Percentiles rank a stretch among this genome's conserved stretches.
Evolutionary conservation across 1,140 invertebrate genomes (phyloP).

Genomic region (Drosophila gunungcola): DNA sequence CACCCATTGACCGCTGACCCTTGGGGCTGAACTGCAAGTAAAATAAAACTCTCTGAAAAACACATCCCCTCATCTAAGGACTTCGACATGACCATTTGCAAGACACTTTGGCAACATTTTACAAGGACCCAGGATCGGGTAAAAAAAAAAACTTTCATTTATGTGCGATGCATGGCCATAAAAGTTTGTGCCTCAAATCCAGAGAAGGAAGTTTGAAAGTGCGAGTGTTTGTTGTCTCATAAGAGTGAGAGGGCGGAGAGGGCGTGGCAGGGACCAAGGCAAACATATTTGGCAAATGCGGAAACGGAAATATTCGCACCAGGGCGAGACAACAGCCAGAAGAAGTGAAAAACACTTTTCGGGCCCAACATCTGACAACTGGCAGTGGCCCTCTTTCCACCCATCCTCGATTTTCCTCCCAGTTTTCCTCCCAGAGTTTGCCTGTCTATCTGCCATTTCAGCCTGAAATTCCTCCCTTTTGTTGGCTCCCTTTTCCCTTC

Average conservation of each 20-base stretch:
- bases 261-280: conserved; percentile 53
- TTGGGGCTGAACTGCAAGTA: conserved; percentile 17
- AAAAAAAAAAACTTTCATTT: conserved; percentile 77
- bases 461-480: conserved; percentile 19
- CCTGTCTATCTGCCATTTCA: conserved; percentile 50
- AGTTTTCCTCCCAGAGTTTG: conserved; percentile 57
- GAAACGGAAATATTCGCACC: conserved; percentile 82
- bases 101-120: conserved; percentile 62
- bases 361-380: conserved; percentile 67
- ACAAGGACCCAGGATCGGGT: conserved; percentile 38
- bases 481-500: conserved; percentile 14
- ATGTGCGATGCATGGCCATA: conserved; percentile 78
- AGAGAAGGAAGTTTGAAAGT: conserved; percentile 69
- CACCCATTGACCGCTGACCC: conserved; percentile 36
- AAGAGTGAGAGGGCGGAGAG: neutral
- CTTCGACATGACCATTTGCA: conserved; percentile 58
- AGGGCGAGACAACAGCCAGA: conserved; percentile 65
- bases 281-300: conserved; percentile 80
- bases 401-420: conserved; percentile 9
- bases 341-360: conserved; percentile 52
- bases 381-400: conserved; percentile 12
- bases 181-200: conserved; percentile 60
- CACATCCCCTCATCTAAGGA: conserved; percentile 12
- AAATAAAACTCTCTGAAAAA: conserved; percentile 10
- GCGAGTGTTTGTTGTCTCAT: conserved; percentile 70